Base-by-base conservation (phyloP, 2,797 vertebrate species). In the Sebastes itinus region DNA sequence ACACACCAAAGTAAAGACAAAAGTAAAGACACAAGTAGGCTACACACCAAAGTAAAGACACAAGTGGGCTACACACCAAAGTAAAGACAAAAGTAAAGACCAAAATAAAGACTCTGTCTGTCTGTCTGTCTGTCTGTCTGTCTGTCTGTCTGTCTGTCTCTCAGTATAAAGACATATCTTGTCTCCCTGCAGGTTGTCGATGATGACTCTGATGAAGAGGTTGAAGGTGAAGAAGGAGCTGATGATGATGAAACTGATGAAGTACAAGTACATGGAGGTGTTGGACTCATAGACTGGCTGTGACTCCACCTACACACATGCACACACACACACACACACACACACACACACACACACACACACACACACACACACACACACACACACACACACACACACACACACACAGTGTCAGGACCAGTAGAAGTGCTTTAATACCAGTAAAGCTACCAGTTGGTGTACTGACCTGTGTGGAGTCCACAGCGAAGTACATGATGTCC, bases 151-250 rank as follows among this genome's bases (percentile, higher is more conserved):
- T 42, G 25, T 33, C n/a, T 71, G n/a, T 78, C 65, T 33, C 2
- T 28, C 25, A 9, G 46, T n/a, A 54, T 65, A n/a, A 32, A 74
- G 7, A 95, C 98, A 93, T 95, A 97, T 99, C 98, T 99, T 97
- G 87, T 97, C 93, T 93, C 97, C 97, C 86, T 97, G 97, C 84
- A 97, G 97, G 81, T 97, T 96, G 86, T 98, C 95, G 0, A 99
- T 97, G 91, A 98, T 96, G 89, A 96, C 95, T 0, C 97, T 97
- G 0, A 98, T 97, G 89, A 99, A 97, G 76, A 98, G 94, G 87
- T 97, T 98, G 76, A 97, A 94, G 8, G 96, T 97, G 92, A 98
- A 98, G 94, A 99, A 99, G 61, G 95, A 95, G 0, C 97, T 96
- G 0, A 97, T 96, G 91, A 98, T 97, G 92, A 97, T 96, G 93